Base-by-base conservation (phyloP, 2,888 invertebrate species). In the Caenorhabditis sinica region DNA sequence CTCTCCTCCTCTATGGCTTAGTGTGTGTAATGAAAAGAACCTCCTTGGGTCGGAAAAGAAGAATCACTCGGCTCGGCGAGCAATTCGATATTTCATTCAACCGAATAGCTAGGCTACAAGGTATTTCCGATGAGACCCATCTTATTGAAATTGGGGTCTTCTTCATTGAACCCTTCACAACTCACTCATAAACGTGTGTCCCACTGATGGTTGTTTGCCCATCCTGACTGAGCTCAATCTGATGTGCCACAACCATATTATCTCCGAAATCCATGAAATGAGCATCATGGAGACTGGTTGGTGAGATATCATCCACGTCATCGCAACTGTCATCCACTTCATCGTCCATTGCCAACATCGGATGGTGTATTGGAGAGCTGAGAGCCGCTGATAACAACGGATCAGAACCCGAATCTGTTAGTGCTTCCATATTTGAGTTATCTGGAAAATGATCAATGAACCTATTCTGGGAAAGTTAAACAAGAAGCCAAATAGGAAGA, bases 201-300 rank as follows among this genome's bases (percentile, higher is more conserved):
- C n/a, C 66, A 60, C 51, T 25, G 15, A 15, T 56, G 8, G 56
- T 36, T 11, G 23, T 56, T 9, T 56, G 25, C n/a, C 69, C 53
- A n/a, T 68, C 30, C 13, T 68, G 33, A n/a, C 15, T 23, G 0
- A 51, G 30, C 6, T 51, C n/a, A 11, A 28, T 28, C 51, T 23
- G 20, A 53, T 23, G 20, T 40, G n/a, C 23, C 30, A 68, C 65
- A 8, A 53, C 71, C 20, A 65, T 25, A 30, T 63, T 71, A 53
- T 79, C 79, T 17, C 30, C 43, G 17, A 79, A 79, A 23, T 72
- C 79, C 3, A 79, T 65, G 43, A 79, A 79, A 65, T 79, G 63
- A 30, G 65, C 36, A 23, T 79, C 63, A 30, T 53, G 60, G 23
- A 45, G 33, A 28, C 68, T 76, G 1, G 4, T 23, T 49, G 76